Conservation (phyloP, 2,113 vertebrate genomes). For the Ptyas mucosa region DNA sequence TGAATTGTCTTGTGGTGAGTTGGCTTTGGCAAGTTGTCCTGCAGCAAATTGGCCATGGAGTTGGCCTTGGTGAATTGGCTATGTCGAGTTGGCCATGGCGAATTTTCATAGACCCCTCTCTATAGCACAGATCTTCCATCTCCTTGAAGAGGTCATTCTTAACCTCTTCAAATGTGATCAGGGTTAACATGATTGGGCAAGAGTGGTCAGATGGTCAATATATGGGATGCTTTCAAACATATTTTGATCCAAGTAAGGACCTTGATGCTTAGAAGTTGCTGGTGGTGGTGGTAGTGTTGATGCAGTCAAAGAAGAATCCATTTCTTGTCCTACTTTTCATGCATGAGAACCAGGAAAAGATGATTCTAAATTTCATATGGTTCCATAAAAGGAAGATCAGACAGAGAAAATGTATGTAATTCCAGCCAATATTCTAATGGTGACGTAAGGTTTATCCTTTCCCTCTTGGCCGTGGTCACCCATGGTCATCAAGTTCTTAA, state of each 20-base stretch:
- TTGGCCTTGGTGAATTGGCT: too few relatives aligned
- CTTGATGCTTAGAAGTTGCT: neutral
- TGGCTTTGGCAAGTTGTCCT: too few relatives aligned
- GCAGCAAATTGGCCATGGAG: too few relatives aligned
- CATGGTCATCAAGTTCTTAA: neutral
- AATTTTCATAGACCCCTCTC: neutral
- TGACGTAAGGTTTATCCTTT: neutral
- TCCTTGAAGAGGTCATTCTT: neutral
- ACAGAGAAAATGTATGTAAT: neutral
- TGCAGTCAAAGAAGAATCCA: neutral
- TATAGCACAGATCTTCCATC: neutral
- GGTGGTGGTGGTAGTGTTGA: neutral
- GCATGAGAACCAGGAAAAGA: neutral
- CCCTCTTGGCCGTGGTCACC: neutral
- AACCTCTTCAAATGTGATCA: neutral
- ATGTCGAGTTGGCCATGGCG: too few relatives aligned
- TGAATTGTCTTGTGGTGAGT: too few relatives aligned
- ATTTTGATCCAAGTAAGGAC: neutral
- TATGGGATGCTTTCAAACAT: slow-evolving; percentile 22
- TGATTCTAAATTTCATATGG: neutral
- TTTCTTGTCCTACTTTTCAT: neutral
- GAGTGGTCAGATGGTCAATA: neutral
- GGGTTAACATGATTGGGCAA: slow-evolving; percentile 10
- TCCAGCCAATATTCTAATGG: neutral
- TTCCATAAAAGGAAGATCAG: neutral